phyloP scores from a whole-genome alignment of 2,888 invertebrate genomes.

The Arge pagana region DNA sequence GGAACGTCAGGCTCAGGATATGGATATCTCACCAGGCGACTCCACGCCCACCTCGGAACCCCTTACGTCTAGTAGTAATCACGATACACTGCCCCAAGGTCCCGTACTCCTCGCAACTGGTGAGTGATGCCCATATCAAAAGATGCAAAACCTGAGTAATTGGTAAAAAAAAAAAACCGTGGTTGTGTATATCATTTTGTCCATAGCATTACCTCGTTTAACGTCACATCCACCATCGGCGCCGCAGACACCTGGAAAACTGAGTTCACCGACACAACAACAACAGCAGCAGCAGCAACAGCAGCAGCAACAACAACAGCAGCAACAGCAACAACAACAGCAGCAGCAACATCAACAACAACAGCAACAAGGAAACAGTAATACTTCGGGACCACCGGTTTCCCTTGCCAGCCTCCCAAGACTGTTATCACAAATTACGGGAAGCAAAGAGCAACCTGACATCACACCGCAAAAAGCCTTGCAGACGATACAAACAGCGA shows the following conservation, averaged over 20 bases:
- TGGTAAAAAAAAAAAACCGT: no score
- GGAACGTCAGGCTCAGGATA: constrained; percentile 73
- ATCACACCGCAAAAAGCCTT: constrained; percentile 63
- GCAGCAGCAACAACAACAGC: constrained; percentile 2
- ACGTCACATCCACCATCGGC: constrained; percentile 62
- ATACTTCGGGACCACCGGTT: constrained; percentile 59
- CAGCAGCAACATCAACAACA: constrained; percentile 36
- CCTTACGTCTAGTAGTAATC: constrained; percentile 60
- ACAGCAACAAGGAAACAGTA: constrained; percentile 48
- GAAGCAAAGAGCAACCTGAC: constrained; percentile 59
- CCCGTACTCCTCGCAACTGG: constrained; percentile 69
- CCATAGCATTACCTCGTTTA: constrained; percentile 65
- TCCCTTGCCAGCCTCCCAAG: constrained; percentile 60
- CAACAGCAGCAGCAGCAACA: no score
- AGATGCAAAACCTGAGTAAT: no score
- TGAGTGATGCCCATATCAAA: constrained; percentile 28
- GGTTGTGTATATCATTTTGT: no score
- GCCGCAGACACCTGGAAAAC: constrained; percentile 51
- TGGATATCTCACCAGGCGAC: constrained; percentile 93
- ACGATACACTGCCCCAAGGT: constrained; percentile 62
- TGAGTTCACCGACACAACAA: constrained; percentile 50
- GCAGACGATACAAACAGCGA: constrained; percentile 62
- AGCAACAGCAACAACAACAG: neutral
- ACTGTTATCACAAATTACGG: constrained; percentile 60
- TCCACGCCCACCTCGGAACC: constrained; percentile 87